phyloP scores from a whole-genome alignment of 1,140 invertebrate genomes.

The Brachionus calyciflorus region DNA sequence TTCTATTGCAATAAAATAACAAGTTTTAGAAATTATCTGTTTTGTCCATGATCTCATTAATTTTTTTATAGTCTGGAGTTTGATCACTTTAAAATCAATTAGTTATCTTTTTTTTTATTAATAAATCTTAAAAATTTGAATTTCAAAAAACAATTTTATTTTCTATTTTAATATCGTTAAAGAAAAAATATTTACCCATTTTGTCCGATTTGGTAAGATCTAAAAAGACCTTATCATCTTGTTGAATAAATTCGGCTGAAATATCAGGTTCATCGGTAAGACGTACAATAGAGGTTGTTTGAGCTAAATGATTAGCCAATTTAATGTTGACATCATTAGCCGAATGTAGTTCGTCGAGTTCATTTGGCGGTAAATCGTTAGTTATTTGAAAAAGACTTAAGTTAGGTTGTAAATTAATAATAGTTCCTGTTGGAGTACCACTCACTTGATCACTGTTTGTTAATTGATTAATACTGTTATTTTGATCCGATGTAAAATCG shows the following conservation, averaged over 20 bases:
- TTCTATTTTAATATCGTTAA: background rate
- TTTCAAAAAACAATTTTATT: background rate
- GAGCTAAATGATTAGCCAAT: background rate
- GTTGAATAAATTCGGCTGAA: slow-evolving; percentile 2
- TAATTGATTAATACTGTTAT: slow-evolving; percentile 23
- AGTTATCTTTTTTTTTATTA: too few relatives aligned
- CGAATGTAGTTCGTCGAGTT: slow-evolving; percentile 21
- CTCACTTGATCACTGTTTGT: background rate
- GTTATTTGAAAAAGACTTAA: slow-evolving; percentile 42
- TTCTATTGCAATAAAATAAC: too few relatives aligned
- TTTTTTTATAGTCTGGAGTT: too few relatives aligned
- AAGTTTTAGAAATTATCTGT: too few relatives aligned
- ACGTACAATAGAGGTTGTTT: slow-evolving; percentile 26
- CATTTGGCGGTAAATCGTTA: slow-evolving; percentile 32
- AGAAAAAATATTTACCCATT: background rate
- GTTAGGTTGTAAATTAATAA: slow-evolving; percentile 42
- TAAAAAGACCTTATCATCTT: slow-evolving; percentile 15
- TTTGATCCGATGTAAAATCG: slow-evolving; percentile 23
- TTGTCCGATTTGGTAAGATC: slow-evolving; percentile 8
- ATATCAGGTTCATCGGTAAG: slow-evolving; percentile 27
- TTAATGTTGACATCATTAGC: background rate
- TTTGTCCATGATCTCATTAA: too few relatives aligned
- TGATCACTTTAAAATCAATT: too few relatives aligned
- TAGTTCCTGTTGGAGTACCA: background rate
- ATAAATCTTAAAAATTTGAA: too few relatives aligned